Evolutionary conservation across 2,113 vertebrate genomes (phyloP), one percentile per base, ranked within the genome.

Genomic region (Rhinoderma darwinii): DNA sequence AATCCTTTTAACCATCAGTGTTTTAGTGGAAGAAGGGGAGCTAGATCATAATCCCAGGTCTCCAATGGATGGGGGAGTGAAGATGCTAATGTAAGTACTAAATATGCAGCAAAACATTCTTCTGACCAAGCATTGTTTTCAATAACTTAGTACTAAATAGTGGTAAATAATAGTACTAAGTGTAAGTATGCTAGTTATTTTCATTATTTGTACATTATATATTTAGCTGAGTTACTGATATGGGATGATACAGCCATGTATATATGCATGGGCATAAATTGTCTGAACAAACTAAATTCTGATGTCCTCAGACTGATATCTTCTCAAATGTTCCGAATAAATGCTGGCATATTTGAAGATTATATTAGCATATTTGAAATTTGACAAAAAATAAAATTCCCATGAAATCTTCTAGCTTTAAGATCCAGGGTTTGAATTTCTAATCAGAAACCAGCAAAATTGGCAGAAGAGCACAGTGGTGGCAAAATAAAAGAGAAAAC

Each of bases 401-500:
- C 18, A 20, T 18, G 14, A 82, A 82, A 82, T 50, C 41, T 39
- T 14, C 6, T 30, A 39, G n/a, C 78, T 75, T n/a, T 56, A 54
- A n/a, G 54, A 86, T 35, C 32, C 68, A 50, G 27, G 39, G 11
- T 73, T 80, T 50, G 20, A 68, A 82, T 87, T 54, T 59, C 44
- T 74, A 82, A 82, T 82, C 39, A 82, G 66, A 82, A 44, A 12
- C 56, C 30, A 73, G 66, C 25, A 30, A 70, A 70, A 74, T 63
- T 82, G 78, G 68, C 66, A 63, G 70, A 6, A 47, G n/a, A 72
- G 63, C 63, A 59, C 22, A 56, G 50, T 39, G 27, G 37, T 73
- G 44, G 44, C 22, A 10, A 56, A 86, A 86, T 66, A 39, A 74
- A 82, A 87, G 39, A 20, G 17, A 82, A 75, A 25, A 30, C 18